A percentile compares a stretch with the other conserved stretches of the same genome.
Evolutionary conservation across 2,113 vertebrate species (phyloP).

Genomic region (Ceratotherium simum): DNA sequence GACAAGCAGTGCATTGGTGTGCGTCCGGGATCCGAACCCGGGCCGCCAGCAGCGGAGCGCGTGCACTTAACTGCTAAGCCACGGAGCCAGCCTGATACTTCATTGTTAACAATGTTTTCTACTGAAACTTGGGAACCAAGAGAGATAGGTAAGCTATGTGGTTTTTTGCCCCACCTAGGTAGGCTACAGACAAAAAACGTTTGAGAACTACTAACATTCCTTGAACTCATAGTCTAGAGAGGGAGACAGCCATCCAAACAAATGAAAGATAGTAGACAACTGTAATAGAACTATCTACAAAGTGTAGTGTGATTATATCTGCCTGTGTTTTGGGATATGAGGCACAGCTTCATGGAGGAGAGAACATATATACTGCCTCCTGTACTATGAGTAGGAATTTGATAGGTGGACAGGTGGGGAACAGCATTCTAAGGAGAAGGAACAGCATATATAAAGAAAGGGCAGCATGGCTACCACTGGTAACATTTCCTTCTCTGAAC

Average conservation of each 20-base stretch:
- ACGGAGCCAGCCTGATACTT: neutral
- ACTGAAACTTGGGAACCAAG: neutral
- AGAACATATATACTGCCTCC: neutral
- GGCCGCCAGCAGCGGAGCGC: too few species aligned
- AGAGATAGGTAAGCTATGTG: neutral
- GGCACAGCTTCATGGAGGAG: neutral
- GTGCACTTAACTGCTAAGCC: too few species aligned
- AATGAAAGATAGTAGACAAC: neutral
- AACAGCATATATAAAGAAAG: neutral
- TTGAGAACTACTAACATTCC: neutral
- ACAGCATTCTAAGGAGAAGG: neutral
- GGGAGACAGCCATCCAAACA: neutral
- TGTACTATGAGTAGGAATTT: neutral
- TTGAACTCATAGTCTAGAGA: neutral
- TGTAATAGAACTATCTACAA: neutral
- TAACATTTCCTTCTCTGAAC: constrained; percentile 36
- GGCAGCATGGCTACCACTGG: neutral
- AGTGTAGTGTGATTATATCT: neutral
- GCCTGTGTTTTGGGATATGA: neutral
- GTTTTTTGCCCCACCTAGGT: neutral
- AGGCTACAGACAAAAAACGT: neutral
- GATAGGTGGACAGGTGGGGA: neutral
- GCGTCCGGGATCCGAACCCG: too few species aligned
- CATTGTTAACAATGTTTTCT: neutral
- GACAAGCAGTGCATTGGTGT: too few species aligned